Percentiles rank a stretch among this genome's conserved stretches.
phyloP scores from a whole-genome alignment of 2,797 vertebrate genomes.

The Psittacula echo region DNA sequence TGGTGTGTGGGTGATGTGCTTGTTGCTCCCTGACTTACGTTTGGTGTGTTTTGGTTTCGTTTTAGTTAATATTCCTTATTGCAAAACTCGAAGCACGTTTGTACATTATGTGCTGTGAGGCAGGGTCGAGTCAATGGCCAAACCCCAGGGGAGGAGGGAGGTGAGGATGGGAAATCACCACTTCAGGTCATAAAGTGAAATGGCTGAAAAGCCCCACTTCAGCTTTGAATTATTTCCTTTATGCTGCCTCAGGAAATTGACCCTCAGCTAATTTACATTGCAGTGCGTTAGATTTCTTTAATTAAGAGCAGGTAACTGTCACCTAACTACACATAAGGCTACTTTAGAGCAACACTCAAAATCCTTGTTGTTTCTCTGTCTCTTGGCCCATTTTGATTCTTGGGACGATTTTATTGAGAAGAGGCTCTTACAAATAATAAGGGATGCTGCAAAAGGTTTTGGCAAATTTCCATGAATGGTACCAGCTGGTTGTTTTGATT shows the following conservation, averaged over 20 bases:
- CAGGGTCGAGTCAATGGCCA: neutral
- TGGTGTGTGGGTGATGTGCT: neutral
- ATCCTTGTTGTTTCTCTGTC: neutral
- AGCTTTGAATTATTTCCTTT: neutral
- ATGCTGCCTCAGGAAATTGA: conserved; percentile 1
- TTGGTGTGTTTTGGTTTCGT: neutral
- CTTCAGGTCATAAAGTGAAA: neutral
- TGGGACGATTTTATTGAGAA: neutral
- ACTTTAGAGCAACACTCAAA: neutral
- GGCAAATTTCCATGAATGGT: neutral
- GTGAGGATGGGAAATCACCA: fast-evolving
- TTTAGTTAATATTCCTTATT: neutral
- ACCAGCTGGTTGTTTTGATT: neutral
- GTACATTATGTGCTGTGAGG: neutral
- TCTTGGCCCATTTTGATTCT: neutral
- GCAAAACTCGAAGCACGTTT: neutral
- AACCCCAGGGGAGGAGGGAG: neutral
- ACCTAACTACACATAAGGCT: neutral
- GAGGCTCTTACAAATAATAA: neutral
- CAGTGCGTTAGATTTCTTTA: neutral
- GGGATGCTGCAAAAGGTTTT: neutral
- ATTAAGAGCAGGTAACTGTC: neutral
- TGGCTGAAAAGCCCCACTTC: neutral
- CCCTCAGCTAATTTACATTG: neutral
- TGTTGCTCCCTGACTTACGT: neutral